These are phyloP conservation scores for Garra rufa DNA, from an alignment of 2,113 vertebrate species.

Conservation along the genomic window DNA sequence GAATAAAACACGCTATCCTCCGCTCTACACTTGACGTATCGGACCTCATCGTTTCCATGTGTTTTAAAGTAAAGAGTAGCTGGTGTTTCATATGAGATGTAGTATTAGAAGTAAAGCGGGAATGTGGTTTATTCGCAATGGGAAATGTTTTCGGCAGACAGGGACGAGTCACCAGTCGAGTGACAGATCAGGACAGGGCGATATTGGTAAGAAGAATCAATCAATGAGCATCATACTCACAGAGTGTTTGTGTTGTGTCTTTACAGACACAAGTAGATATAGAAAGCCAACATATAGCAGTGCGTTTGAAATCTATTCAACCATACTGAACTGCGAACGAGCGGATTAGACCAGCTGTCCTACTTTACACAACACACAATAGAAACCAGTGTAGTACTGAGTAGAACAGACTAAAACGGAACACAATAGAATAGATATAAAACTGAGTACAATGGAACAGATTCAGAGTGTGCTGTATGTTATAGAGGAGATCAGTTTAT, in stretches of 20 bases:
- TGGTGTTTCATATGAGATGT: constrained; percentile 1
- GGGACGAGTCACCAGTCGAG: constrained; percentile 81
- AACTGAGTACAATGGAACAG: neutral
- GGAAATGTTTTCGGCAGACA: constrained; percentile 91
- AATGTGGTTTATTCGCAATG: constrained; percentile 80
- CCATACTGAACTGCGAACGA: neutral
- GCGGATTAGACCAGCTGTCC: constrained; percentile 16
- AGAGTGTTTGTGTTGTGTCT: neutral
- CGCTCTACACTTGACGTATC: neutral
- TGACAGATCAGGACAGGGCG: constrained; percentile 90
- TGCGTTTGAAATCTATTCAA: neutral
- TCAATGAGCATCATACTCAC: neutral
- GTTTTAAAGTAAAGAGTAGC: neutral
- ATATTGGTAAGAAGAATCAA: constrained; percentile 81
- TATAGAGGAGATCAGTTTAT: neutral
- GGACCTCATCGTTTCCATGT: too few species aligned
- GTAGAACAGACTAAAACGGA: neutral
- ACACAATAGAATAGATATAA: neutral
- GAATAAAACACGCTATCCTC: neutral
- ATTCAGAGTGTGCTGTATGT: neutral
- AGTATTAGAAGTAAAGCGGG: constrained; percentile 58
- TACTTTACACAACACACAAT: neutral
- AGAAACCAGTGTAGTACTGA: neutral
- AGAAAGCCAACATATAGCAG: neutral
- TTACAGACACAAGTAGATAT: neutral